Conservation (phyloP, 2,797 vertebrate species). For the Cirrhinus molitorella region DNA sequence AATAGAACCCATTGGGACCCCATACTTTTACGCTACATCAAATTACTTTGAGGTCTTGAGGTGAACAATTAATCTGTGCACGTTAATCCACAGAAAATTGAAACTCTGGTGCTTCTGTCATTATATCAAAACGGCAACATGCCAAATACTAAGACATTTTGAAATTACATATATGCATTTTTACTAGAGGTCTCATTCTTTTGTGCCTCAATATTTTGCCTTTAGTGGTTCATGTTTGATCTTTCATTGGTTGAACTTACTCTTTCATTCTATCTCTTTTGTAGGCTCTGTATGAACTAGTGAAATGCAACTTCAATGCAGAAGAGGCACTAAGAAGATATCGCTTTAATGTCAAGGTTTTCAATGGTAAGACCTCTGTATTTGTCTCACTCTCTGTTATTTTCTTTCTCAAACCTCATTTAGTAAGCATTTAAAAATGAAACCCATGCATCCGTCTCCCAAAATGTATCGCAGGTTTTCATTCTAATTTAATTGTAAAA, state of each 20-base stretch:
- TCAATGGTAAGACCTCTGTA: conserved; percentile 83
- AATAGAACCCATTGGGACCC: conserved; percentile 2
- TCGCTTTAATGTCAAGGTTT: conserved; percentile 93
- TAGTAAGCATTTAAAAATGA: not conserved
- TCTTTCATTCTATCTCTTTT: not conserved
- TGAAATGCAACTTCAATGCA: conserved; percentile 93
- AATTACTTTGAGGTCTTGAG: not conserved
- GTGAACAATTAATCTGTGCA: not conserved
- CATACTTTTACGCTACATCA: not conserved
- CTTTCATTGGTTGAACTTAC: not conserved
- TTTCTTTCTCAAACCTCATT: not conserved
- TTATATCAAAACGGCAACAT: not conserved
- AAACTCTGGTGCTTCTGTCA: not conserved
- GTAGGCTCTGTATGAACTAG: conserved; percentile 93
- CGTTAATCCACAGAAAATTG: not conserved
- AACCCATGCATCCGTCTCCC: not conserved
- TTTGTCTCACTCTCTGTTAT: not conserved
- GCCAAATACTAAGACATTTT: not conserved
- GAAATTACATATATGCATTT: not conserved
- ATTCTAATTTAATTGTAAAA: not conserved
- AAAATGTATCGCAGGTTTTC: not conserved
- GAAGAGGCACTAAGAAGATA: conserved; percentile 92
- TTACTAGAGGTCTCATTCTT: not conserved
- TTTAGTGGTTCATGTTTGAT: conserved; percentile 8
- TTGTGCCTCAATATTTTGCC: not conserved